Base-by-base conservation (phyloP, 2,888 invertebrate species). In the Eupithecia exiguata region DNA sequence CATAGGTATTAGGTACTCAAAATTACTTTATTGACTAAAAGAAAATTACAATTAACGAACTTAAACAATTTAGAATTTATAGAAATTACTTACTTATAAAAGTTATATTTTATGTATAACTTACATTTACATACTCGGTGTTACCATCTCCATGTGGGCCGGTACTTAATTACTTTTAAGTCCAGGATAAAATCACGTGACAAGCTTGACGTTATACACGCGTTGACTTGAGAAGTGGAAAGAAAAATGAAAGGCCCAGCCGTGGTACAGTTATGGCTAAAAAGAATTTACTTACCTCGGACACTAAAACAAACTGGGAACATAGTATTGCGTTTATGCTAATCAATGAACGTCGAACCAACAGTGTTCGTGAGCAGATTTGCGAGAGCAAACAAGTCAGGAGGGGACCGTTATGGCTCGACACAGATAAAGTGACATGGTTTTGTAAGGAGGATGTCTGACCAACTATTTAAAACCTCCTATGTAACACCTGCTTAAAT, bases 341-440 rank as follows among this genome's bases (percentile, higher is more conserved):
- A 70, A 70, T 70, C 21, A 36, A 65, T 58, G 30, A 65, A 18
- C 38, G 21, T n/a, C 38, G 65, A 66, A 35, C 62, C 35, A 16
- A 38, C 65, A 35, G 68, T 18, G 43, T 25, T 35, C 46, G 21
- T 40, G 66, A 43, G 14, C 40, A 76, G 70, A 73, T 73, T 69
- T 46, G 66, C 73, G 62, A 69, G 73, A 76, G 75, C 58, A 72
- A 72, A 72, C 72, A 62, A 63, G 72, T 70, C 68, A 84, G 78
- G 79, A 75, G 77, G 74, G 74, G 83, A 91, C 92, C 91, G 92
- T 92, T 92, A 92, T 87, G 90, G 86, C 92, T 91, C 84, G 91
- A 86, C 92, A 91, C 84, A 91, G 87, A 89, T 91, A 85, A 83
- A 83, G 80, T 91, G 92, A 90, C 92, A 90, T 89, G 84, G 87